Conservation (phyloP, 2,888 invertebrate genomes). For the Catonia carolina region DNA sequence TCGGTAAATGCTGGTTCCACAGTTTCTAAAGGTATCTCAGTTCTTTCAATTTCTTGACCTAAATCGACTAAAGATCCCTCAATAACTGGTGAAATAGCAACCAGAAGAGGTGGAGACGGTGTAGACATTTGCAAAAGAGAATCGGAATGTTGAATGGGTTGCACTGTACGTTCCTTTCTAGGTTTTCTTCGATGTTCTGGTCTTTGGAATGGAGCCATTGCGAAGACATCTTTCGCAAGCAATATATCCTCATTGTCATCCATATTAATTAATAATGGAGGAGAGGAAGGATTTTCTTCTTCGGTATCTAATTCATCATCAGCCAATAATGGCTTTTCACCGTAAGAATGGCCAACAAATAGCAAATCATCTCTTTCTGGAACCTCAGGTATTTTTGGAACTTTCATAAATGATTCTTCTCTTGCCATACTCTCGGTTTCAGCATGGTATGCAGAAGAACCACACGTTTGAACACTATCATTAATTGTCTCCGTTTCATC, state of each 20-base stretch:
- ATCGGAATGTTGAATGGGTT: constrained; percentile 8
- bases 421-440: constrained; percentile 59
- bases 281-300: constrained; percentile 27
- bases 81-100: constrained; percentile 24
- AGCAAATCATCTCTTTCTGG: constrained; percentile 47
- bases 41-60: constrained; percentile 13
- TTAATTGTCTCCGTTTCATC: constrained; percentile 51
- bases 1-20: constrained; percentile 20
- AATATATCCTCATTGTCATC: constrained; percentile 24
- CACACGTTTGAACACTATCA: constrained; percentile 58
- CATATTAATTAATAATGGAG: constrained; percentile 28
- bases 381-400: constrained; percentile 38
- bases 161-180: constrained; percentile 10
- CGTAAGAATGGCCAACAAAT: constrained; percentile 67
- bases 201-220: constrained; percentile 57
- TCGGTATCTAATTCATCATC: constrained; percentile 71
- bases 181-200: constrained; percentile 24
- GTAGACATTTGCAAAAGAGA: constrained; percentile 21
- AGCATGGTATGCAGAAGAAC: constrained; percentile 63
- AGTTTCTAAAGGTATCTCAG: constrained; percentile 11
- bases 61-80: constrained; percentile 30
- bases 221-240: constrained; percentile 54
- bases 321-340: constrained; percentile 64
- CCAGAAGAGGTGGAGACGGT: constrained; percentile 26
- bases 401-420: constrained; percentile 41